phyloP scores from a whole-genome alignment of 2,797 vertebrate genomes.

The Huso huso region DNA sequence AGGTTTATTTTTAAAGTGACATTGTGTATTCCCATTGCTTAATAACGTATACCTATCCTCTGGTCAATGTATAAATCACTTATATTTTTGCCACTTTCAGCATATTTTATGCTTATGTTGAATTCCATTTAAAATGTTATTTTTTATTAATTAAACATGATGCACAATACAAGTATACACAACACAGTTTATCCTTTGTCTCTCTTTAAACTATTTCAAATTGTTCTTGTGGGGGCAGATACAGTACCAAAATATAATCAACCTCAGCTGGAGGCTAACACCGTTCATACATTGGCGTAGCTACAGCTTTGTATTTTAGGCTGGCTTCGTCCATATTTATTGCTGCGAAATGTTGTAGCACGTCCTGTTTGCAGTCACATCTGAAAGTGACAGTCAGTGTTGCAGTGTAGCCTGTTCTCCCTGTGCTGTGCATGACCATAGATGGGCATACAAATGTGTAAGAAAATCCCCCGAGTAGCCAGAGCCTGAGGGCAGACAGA shows the following conservation, averaged over 20 bases:
- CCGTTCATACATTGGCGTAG: not conserved
- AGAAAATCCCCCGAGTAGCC: conserved; percentile 15
- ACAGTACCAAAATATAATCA: not conserved
- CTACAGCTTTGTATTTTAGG: no score
- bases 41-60: no score
- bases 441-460: conserved; percentile 58
- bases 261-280: not conserved
- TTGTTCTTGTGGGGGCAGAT: not conserved
- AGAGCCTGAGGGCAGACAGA: not conserved
- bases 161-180: no score
- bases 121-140: no score
- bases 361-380: conserved; percentile 61
- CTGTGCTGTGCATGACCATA: conserved; percentile 50
- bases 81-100: no score
- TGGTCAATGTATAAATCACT: no score
- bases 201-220: no score
- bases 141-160: no score
- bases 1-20: no score
- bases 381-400: conserved; percentile 40
- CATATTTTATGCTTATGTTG: no score
- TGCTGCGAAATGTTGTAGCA: conserved; percentile 8
- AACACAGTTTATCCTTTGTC: no score
- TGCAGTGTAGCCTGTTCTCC: conserved; percentile 26
- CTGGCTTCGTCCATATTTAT: not conserved
- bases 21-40: no score